Conservation (phyloP, 2,888 invertebrate genomes). For the Dynastes grantii region DNA sequence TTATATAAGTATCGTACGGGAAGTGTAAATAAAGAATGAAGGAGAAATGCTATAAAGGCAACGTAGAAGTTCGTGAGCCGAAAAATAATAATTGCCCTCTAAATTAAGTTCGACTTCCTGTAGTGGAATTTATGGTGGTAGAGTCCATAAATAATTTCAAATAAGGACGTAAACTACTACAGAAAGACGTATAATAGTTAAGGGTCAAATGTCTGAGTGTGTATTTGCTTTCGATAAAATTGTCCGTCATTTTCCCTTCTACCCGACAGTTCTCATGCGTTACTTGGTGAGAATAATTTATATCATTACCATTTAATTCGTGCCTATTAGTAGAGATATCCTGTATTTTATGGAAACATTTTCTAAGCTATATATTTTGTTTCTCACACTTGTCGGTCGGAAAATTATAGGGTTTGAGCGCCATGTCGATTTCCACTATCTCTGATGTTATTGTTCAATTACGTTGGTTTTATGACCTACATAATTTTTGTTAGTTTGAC, state of each 20-base stretch:
- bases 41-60: conserved; percentile 25
- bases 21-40: conserved; percentile 23
- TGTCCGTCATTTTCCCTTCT: conserved; percentile 5
- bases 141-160: conserved; percentile 35
- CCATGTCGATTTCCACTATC: conserved; percentile 13
- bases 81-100: conserved; percentile 45
- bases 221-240: conserved; percentile 5
- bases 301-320: conserved; percentile 7
- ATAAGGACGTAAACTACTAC: conserved; percentile 21
- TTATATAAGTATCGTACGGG: conserved; percentile 5
- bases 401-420: conserved; percentile 4
- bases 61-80: conserved; percentile 39
- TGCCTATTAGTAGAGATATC: conserved; percentile 18
- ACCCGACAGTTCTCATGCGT: not conserved
- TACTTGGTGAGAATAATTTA: conserved; percentile 6
- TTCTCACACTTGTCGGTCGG: conserved; percentile 12
- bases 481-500: not conserved
- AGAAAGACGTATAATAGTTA: not conserved
- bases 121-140: conserved; percentile 32
- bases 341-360: conserved; percentile 18
- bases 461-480: conserved; percentile 7
- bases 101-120: conserved; percentile 41
- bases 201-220: not conserved
- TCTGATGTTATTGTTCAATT: conserved; percentile 8
- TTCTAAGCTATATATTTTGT: conserved; percentile 8